Base-by-base conservation (phyloP, 1,140 invertebrate species). In the Caenorhabditis briggsae region DNA sequence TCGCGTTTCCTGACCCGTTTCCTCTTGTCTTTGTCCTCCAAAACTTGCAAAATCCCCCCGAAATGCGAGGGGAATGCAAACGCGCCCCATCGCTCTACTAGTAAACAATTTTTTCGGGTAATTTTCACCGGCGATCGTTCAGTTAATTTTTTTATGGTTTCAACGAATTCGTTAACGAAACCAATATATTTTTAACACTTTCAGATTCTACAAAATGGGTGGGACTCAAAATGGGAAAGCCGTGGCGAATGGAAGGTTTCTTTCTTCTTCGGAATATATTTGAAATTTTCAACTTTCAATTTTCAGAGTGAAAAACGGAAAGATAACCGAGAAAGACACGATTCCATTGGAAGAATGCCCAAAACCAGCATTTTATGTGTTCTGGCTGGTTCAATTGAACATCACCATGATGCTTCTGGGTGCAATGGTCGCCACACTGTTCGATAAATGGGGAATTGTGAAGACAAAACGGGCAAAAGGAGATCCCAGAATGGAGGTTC, bases 151-250 rank as follows among this genome's bases (percentile, higher is more conserved):
- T 16, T 70, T n/a, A 6, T 43, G 1, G 5, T 70, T 43, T 70
- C 43, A 16, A 43, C 16, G 5, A 43, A 65, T 43, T 43, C 43
- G 41, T 46, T 78, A 41, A 33, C 2, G 25, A 25, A 33, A 33
- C 5, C 12, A 59, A 5, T 9, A 2, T 8, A 33, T 12, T 65
- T 14, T 65, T 41, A 9, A 33, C 12, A 9, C 2, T 65, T 78
- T 78, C 46, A 78, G 70, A 7, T 78, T 50, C n/a, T 50, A 33
- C 43, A 78, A 78, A 48, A 78, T 78, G 70, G 46, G 70, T 50
- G 46, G 70, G 53, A 78, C 46, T 50, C 70, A 78, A 78, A 78
- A 48, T 78, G 70, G 70, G 70, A 78, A 48, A 78, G n/a, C 70
- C 46, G 70, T 78, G 70, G 70, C 43, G 16, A 43, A 50, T 78